These are phyloP conservation scores for Leptinotarsa texana DNA, from an alignment of 1,140 invertebrate genomes.

Conservation along the genomic window DNA sequence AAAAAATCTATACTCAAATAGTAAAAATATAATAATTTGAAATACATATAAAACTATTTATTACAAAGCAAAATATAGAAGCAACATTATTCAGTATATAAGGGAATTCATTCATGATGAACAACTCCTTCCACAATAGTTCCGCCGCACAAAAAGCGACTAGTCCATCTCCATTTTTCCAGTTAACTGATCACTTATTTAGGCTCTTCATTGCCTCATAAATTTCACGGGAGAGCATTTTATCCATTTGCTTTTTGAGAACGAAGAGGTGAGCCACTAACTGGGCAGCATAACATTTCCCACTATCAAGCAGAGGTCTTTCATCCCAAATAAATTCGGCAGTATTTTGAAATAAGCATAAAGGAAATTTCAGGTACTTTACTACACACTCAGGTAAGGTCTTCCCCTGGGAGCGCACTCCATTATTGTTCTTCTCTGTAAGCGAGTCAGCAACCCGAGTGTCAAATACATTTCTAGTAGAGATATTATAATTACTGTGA, in stretches of 20 bases:
- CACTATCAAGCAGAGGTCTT: slow-evolving; percentile 33
- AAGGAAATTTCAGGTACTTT: slow-evolving; percentile 25
- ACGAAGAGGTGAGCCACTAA: slow-evolving; percentile 32
- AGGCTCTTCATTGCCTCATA: neutral
- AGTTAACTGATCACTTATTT: no score
- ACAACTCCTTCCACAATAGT: no score
- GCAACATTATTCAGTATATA: no score
- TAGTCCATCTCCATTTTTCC: no score
- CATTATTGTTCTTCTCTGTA: slow-evolving; percentile 29
- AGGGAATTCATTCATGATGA: no score
- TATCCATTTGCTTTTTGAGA: slow-evolving; percentile 33
- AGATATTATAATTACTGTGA: slow-evolving; percentile 33
- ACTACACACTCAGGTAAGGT: slow-evolving; percentile 31
- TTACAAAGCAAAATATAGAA: no score
- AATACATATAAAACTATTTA: no score
- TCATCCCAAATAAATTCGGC: slow-evolving; percentile 27
- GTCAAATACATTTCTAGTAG: slow-evolving; percentile 36
- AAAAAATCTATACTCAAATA: no score
- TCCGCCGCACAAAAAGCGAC: no score
- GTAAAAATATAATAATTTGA: no score
- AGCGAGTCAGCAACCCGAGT: slow-evolving; percentile 36
- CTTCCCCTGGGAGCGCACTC: slow-evolving; percentile 1
- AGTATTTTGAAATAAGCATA: slow-evolving; percentile 21
- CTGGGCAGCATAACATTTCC: slow-evolving; percentile 34
- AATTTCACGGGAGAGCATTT: slow-evolving; percentile 27